Percentiles rank a stretch among this genome's conserved stretches.
These are phyloP conservation scores for Ganaspis brasiliensis DNA, from an alignment of 2,888 invertebrate genomes.

Conservation along the genomic window DNA sequence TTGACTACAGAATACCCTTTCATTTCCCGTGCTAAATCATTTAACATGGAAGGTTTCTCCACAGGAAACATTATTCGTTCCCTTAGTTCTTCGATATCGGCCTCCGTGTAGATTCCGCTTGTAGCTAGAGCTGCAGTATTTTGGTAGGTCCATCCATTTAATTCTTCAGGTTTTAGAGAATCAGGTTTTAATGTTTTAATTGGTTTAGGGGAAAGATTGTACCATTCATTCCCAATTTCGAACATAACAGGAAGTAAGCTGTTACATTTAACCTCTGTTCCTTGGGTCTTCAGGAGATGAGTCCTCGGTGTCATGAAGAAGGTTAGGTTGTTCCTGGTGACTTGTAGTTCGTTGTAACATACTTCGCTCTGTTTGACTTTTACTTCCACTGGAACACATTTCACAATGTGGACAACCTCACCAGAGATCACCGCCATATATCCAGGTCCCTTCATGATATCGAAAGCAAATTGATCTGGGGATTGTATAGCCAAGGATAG, in stretches of 20 bases:
- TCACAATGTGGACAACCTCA: slow-evolving; percentile 66
- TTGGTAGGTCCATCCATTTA: slow-evolving; percentile 22
- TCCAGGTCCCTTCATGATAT: slow-evolving; percentile 63
- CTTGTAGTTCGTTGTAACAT: slow-evolving; percentile 65
- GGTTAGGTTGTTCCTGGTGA: slow-evolving; percentile 41
- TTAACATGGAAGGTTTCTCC: slow-evolving; percentile 13
- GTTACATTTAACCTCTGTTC: slow-evolving; percentile 57
- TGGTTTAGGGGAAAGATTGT: background rate
- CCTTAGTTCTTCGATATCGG: slow-evolving; percentile 45
- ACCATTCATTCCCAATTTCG: slow-evolving; percentile 55
- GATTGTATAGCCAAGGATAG: slow-evolving; percentile 59
- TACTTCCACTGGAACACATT: slow-evolving; percentile 63
- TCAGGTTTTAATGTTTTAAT: background rate
- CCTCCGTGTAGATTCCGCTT: slow-evolving; percentile 51
- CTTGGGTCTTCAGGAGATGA: slow-evolving; percentile 55
- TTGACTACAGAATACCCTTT: background rate
- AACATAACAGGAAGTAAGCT: slow-evolving; percentile 57
- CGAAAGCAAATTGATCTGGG: slow-evolving; percentile 65
- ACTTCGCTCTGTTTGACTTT: slow-evolving; percentile 49
- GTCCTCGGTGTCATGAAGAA: slow-evolving; percentile 62
- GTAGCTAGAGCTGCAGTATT: slow-evolving; percentile 43
- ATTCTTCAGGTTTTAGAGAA: slow-evolving; percentile 20
- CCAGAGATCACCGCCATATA: slow-evolving; percentile 63
- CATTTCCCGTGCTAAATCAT: background rate
- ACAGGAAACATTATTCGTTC: slow-evolving; percentile 49